Evolutionary conservation across 2,888 invertebrate species (phyloP).

Genomic region (Leucophenga montana): DNA sequence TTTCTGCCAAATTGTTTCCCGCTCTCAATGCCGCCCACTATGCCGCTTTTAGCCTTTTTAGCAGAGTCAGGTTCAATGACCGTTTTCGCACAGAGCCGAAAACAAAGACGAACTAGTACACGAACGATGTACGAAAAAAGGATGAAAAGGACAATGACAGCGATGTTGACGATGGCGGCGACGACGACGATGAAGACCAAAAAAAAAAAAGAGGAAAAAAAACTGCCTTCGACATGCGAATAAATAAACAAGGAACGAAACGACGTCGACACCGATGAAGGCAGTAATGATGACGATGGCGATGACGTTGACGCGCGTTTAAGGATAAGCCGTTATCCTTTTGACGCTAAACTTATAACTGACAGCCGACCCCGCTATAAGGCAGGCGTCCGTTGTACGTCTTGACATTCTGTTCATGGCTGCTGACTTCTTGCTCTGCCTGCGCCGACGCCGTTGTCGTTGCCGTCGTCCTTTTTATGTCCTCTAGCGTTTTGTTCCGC

Average conservation of each 20-base stretch:
- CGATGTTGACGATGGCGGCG: neutral
- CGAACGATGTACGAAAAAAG: neutral
- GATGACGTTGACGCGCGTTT: constrained; percentile 23
- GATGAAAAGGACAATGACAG: constrained; percentile 23
- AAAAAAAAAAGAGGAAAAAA: constrained; percentile 14
- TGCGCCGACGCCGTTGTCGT: neutral
- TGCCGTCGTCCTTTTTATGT: constrained; percentile 5
- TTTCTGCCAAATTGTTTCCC: neutral
- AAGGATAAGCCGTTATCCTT: constrained; percentile 42
- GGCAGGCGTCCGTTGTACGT: neutral
- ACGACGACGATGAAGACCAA: neutral
- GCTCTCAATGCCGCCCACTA: constrained; percentile 36
- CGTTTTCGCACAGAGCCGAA: constrained; percentile 14
- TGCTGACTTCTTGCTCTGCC: neutral
- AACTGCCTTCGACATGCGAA: constrained; percentile 29
- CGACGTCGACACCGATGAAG: constrained; percentile 5
- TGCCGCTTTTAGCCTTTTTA: neutral
- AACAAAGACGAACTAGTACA: constrained; percentile 5
- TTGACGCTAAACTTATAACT: constrained; percentile 27
- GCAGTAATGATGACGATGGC: neutral
- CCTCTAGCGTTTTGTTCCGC: constrained; percentile 1
- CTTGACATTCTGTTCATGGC: neutral
- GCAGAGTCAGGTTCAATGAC: constrained; percentile 14
- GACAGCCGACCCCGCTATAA: constrained; percentile 9
- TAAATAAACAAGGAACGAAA: constrained; percentile 1